Percentiles rank a stretch among this genome's conserved stretches.
These are phyloP conservation scores for Thelaira solivaga DNA, from an alignment of 2,888 invertebrate species.

Conservation along the genomic window DNA sequence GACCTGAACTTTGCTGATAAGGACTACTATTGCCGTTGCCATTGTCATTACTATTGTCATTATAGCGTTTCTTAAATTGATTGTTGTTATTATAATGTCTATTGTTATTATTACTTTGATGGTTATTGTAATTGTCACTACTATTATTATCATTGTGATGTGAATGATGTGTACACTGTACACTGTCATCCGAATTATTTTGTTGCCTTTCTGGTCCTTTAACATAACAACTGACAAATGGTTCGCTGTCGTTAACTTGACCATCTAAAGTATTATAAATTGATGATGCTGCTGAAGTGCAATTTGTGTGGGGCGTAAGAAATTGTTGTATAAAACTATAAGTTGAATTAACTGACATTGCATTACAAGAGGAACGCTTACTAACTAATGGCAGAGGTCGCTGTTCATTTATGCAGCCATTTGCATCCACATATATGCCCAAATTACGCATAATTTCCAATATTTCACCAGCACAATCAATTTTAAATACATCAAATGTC, in stretches of 20 bases:
- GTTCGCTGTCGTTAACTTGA: slow-evolving; percentile 22
- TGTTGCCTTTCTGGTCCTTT: slow-evolving; percentile 43
- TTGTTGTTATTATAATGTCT: slow-evolving; percentile 15
- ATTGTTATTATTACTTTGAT: slow-evolving; percentile 11
- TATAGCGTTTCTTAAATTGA: slow-evolving; percentile 43
- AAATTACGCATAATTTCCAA: slow-evolving; percentile 68
- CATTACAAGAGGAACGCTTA: slow-evolving; percentile 38
- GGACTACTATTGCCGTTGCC: slow-evolving; percentile 9
- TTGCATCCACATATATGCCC: slow-evolving; percentile 65
- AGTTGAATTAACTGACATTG: slow-evolving; percentile 35
- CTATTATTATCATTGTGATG: neutral
- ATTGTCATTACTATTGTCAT: no score
- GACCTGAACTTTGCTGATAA: slow-evolving; percentile 34
- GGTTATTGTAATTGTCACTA: slow-evolving; percentile 15
- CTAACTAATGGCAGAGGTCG: slow-evolving; percentile 30
- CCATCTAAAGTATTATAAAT: slow-evolving; percentile 12
- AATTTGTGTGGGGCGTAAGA: slow-evolving; percentile 36
- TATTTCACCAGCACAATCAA: slow-evolving; percentile 67
- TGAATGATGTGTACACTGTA: neutral
- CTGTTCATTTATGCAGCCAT: slow-evolving; percentile 65
- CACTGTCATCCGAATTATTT: slow-evolving; percentile 7
- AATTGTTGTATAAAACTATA: slow-evolving; percentile 56
- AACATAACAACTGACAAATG: slow-evolving; percentile 64
- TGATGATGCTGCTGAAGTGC: slow-evolving; percentile 33
- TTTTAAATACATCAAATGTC: slow-evolving; percentile 67